phyloP scores from a whole-genome alignment of 2,797 vertebrate species.

The Melanogrammus aeglefinus region DNA sequence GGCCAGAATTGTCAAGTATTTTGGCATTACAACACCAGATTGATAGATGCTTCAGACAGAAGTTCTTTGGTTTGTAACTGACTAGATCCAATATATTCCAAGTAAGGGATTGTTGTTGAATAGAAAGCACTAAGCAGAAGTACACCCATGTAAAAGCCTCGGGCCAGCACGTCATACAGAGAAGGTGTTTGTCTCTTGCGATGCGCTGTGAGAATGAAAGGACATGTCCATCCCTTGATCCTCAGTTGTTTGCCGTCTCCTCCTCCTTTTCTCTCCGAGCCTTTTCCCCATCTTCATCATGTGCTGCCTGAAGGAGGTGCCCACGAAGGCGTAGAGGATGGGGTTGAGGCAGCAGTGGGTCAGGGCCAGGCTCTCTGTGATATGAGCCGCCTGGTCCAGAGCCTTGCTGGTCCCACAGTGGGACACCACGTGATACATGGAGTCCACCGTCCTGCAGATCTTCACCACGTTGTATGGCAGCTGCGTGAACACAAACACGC shows the following conservation, averaged over 20 bases:
- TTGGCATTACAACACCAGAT: neutral
- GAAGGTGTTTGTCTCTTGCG: constrained; percentile 69
- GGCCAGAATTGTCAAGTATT: too few species aligned
- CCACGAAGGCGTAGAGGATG: constrained; percentile 83
- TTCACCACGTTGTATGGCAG: constrained; percentile 87
- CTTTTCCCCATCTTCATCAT: constrained; percentile 80
- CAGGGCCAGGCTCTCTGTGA: constrained; percentile 85
- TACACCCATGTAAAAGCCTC: neutral
- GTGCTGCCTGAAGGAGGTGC: constrained; percentile 82
- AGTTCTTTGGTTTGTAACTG: too few species aligned
- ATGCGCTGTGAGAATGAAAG: constrained; percentile 57
- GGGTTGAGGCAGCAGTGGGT: constrained; percentile 91
- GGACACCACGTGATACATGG: constrained; percentile 78
- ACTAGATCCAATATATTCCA: too few species aligned
- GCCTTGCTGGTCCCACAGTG: constrained; percentile 80
- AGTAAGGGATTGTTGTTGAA: too few species aligned
- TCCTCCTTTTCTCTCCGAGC: constrained; percentile 48
- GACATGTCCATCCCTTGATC: constrained; percentile 64
- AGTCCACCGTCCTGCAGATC: constrained; percentile 80
- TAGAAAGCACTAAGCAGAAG: neutral
- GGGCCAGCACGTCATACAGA: constrained; percentile 53
- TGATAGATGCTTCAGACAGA: neutral
- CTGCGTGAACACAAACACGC: constrained; percentile 72
- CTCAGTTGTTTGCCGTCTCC: constrained; percentile 27
- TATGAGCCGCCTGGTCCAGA: constrained; percentile 78